Evolutionary conservation across 2,797 vertebrate species (phyloP).

Genomic region (Xiphophorus birchmanni): DNA sequence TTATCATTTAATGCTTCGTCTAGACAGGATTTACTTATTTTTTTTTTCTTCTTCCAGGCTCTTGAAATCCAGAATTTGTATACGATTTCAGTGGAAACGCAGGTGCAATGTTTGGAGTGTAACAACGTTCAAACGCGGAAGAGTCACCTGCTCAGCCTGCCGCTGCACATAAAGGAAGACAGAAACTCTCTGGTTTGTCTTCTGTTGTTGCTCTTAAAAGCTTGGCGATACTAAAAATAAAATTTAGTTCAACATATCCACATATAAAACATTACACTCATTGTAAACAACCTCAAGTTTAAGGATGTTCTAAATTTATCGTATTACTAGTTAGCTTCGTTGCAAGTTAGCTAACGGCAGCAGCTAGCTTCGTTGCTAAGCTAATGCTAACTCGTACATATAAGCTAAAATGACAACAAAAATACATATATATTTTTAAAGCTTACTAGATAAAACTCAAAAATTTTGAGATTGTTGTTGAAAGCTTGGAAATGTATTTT

Average conservation of each 20-base stretch:
- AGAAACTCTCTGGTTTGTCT: slow-evolving; percentile 68
- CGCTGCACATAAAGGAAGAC: slow-evolving; percentile 61
- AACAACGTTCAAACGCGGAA: slow-evolving; percentile 20
- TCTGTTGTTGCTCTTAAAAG: too few species aligned
- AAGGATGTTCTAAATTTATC: neutral
- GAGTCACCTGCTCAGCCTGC: slow-evolving; percentile 73
- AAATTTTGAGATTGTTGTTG: too few species aligned
- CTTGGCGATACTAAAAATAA: too few species aligned
- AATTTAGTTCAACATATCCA: too few species aligned
- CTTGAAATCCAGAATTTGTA: slow-evolving; percentile 72
- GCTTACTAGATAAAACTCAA: too few species aligned
- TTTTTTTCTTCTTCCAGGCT: slow-evolving; percentile 56
- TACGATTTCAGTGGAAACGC: slow-evolving; percentile 66
- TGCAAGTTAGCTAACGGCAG: neutral
- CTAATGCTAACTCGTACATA: neutral
- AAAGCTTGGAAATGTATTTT: too few species aligned
- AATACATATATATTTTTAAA: neutral
- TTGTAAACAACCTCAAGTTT: neutral
- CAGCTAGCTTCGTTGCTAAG: neutral
- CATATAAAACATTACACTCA: too few species aligned
- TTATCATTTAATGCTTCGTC: neutral
- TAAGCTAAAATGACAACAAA: neutral
- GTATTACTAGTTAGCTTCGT: neutral
- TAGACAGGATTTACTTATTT: neutral
- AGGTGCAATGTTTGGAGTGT: slow-evolving; percentile 69